A percentile compares a stretch with the other conserved stretches of the same genome.
phyloP scores from a whole-genome alignment of 1,140 invertebrate genomes.

The Drusus annulatus region DNA sequence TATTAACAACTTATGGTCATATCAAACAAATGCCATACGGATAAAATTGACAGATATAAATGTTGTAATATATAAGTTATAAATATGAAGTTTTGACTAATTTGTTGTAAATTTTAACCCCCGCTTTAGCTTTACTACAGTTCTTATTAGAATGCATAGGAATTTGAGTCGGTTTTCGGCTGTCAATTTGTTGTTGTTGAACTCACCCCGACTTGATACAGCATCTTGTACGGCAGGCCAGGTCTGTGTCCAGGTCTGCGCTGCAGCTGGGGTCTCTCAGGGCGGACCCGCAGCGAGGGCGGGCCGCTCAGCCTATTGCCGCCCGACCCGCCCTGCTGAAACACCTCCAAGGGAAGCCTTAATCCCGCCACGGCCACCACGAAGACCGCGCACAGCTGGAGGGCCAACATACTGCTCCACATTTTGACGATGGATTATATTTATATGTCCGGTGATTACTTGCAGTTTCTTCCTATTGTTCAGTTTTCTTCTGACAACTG shows the following conservation, averaged over 20 bases:
- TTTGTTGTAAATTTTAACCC: too few species aligned
- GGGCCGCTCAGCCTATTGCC: constrained; percentile 7
- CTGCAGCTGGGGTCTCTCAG: constrained; percentile 33
- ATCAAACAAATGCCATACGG: too few species aligned
- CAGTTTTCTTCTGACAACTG: too few species aligned
- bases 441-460: too few species aligned
- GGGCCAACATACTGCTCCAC: constrained; percentile 2
- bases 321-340: constrained; percentile 36
- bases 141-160: too few species aligned
- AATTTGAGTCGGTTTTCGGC: too few species aligned
- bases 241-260: constrained; percentile 11
- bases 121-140: too few species aligned
- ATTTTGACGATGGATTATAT: background rate
- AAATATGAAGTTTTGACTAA: too few species aligned
- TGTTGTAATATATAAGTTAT: too few species aligned
- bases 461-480: too few species aligned
- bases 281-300: background rate
- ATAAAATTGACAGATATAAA: too few species aligned
- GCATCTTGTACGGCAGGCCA: constrained; percentile 45
- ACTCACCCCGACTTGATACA: constrained; percentile 55
- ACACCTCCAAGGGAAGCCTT: constrained; percentile 51
- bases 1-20: too few species aligned
- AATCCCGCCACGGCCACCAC: constrained; percentile 30
- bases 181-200: background rate
- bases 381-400: constrained; percentile 17